Evolutionary conservation across 2,888 invertebrate species (phyloP).

Genomic region (Silvanus unidentatus): DNA sequence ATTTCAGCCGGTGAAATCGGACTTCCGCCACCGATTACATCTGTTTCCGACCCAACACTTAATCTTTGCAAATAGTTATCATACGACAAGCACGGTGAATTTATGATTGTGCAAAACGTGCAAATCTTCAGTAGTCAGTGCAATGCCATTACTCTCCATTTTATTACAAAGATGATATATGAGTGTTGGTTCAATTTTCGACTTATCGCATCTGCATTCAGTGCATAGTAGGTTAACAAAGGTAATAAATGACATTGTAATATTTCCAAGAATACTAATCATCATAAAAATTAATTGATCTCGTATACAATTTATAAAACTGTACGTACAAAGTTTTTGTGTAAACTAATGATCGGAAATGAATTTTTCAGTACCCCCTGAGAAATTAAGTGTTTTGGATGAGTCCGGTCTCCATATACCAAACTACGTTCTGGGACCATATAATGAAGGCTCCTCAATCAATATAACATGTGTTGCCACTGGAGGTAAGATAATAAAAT

Average conservation of each 20-base stretch:
- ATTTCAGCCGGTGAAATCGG: slow-evolving; percentile 27
- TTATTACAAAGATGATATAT: no score
- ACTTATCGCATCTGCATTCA: no score
- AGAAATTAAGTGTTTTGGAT: slow-evolving; percentile 71
- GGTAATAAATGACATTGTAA: no score
- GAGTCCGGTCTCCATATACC: slow-evolving; percentile 71
- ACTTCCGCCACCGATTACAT: slow-evolving; percentile 24
- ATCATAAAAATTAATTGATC: no score
- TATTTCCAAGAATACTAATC: no score
- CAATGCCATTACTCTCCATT: no score
- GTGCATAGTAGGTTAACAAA: no score
- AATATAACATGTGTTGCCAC: slow-evolving; percentile 79
- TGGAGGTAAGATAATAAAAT: slow-evolving; percentile 61
- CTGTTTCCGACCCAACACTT: slow-evolving; percentile 18
- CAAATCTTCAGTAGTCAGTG: no score
- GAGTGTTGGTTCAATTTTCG: no score
- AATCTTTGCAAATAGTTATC: slow-evolving; percentile 23
- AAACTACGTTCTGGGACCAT: slow-evolving; percentile 74
- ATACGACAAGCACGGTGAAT: slow-evolving; percentile 20
- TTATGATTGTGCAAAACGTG: background rate
- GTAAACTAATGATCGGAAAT: no score
- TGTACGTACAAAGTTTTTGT: no score
- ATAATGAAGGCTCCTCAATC: slow-evolving; percentile 75
- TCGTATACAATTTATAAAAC: no score
- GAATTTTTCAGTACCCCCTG: slow-evolving; percentile 67